A percentile compares a stretch with the other conserved stretches of the same genome.
Conservation (phyloP, 1,140 invertebrate genomes). For the Anastrepha obliqua region DNA sequence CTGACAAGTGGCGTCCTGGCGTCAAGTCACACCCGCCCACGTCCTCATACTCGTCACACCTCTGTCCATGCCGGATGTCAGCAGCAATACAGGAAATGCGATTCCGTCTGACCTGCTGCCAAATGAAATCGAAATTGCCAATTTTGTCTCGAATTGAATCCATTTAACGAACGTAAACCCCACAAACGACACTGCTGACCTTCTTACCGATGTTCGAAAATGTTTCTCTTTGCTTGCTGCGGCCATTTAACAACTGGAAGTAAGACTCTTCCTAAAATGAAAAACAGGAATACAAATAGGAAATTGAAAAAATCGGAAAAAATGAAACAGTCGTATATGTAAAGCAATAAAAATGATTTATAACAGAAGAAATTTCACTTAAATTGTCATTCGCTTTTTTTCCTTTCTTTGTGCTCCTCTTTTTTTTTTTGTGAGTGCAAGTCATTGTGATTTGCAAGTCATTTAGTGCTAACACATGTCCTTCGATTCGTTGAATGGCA, state of each 20-base stretch:
- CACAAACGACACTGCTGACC: slow-evolving; percentile 16
- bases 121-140: slow-evolving; percentile 50
- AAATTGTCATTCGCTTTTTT: background rate
- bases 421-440: too few species aligned
- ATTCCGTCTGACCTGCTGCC: slow-evolving; percentile 41
- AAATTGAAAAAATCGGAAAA: background rate
- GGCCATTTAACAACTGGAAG: background rate
- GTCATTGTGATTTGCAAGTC: too few species aligned
- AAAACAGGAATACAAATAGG: background rate
- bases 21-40: background rate
- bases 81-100: slow-evolving; percentile 33
- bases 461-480: too few species aligned
- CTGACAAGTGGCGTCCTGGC: background rate
- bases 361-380: background rate
- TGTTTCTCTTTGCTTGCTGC: background rate
- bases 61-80: background rate
- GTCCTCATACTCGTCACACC: slow-evolving; percentile 16
- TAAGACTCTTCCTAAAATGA: background rate
- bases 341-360: background rate
- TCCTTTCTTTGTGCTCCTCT: too few species aligned
- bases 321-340: background rate
- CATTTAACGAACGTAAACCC: slow-evolving; percentile 31
- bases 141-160: slow-evolving; percentile 37
- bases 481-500: too few species aligned
- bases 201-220: slow-evolving; percentile 1